These are phyloP conservation scores for Phengaris alcon DNA, from an alignment of 2,888 invertebrate genomes.

Conservation along the genomic window DNA sequence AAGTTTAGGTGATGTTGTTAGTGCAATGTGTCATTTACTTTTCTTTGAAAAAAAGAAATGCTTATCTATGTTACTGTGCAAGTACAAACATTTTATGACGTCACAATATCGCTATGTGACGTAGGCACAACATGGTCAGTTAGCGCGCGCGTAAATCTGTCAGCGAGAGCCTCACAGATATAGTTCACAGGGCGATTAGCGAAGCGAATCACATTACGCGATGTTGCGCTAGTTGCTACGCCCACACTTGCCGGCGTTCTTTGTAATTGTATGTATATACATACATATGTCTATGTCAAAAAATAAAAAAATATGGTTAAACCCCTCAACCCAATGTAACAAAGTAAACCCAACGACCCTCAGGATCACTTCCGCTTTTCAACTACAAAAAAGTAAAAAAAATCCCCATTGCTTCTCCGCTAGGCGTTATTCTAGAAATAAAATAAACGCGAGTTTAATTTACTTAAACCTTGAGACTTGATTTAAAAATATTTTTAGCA, in stretches of 20 bases:
- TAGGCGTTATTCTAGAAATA: too few species aligned
- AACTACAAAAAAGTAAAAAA: too few species aligned
- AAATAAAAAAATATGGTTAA: background rate
- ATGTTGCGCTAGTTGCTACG: background rate
- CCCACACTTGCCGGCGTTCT: background rate
- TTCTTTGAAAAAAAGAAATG: background rate
- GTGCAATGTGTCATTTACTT: too few species aligned
- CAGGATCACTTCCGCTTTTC: too few species aligned
- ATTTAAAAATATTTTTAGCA: conserved; percentile 1
- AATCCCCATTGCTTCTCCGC: too few species aligned
- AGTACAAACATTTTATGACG: background rate
- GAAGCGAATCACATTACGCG: conserved; percentile 12
- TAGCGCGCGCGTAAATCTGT: background rate
- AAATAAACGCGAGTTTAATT: too few species aligned
- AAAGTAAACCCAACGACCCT: too few species aligned
- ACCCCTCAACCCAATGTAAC: too few species aligned
- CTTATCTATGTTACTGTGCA: background rate
- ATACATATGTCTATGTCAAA: background rate
- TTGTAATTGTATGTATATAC: background rate
- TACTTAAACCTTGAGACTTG: background rate
- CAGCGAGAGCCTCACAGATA: conserved; percentile 13
- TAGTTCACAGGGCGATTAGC: conserved; percentile 7
- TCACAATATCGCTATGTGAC: conserved; percentile 1
- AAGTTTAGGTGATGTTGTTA: too few species aligned
- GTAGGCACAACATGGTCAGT: background rate